Base-by-base conservation (phyloP, 1,140 invertebrate species). In the Drosophila kikkawai region DNA sequence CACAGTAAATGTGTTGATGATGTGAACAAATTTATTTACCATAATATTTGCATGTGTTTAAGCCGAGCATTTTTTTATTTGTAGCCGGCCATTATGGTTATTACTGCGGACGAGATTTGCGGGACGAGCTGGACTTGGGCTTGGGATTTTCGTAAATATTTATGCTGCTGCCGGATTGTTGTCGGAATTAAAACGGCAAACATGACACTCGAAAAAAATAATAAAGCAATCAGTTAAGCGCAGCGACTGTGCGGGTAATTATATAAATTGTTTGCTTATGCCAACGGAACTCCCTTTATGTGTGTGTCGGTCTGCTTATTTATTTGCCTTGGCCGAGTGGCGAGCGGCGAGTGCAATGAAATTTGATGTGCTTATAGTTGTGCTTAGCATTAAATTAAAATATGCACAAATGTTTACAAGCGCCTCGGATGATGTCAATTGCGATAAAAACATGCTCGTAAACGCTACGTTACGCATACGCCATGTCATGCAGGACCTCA, bases 171-270 rank as follows among this genome's bases (percentile, higher is more conserved):
- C 74, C 44, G 53, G 57, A 76, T 75, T 65, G 65, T 57, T 80
- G 57, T 36, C 50, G 59, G 44, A 83, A 68, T 51, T 66, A 63
- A 80, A 81, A 68, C 44, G 61, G 75, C 69, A 82, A 67, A 61
- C 44, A 47, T 48, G 57, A 53, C 65, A 67, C 65, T 76, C 37
- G 60, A 79, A 84, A 73, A 73, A 77, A 84, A 84, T 80, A 84
- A 84, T 84, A 84, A 78, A 84, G 82, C 73, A 84, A 84, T 84
- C 82, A 84, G 79, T 84, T 84, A 74, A 78, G 63, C 67, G 58
- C 71, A 67, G 77, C 45, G 41, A 58, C 79, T 59, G 42, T 51
- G 58, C 57, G 53, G 50, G 45, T 76, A 83, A 83, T 83, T 76
- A 80, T 66, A 84, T 73, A 73, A 84, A 84, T 65, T 65, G 75